Evolutionary conservation across 2,888 invertebrate species (phyloP).

Genomic region (Hirtodrosophila histrioides): DNA sequence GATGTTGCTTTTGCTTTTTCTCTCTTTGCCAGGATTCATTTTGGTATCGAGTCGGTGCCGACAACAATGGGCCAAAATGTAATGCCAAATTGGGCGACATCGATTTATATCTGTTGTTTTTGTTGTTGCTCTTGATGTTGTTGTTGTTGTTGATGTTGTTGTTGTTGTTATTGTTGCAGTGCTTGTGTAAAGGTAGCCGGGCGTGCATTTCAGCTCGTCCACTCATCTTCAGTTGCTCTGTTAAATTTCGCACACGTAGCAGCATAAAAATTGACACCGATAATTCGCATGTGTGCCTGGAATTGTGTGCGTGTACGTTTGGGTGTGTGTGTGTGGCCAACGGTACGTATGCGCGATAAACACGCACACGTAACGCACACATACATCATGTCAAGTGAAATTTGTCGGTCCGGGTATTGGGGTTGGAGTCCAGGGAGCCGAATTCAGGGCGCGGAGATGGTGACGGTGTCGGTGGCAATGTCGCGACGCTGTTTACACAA

Average conservation of each 20-base stretch:
- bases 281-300: conserved; percentile 59
- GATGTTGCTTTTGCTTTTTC: conserved; percentile 24
- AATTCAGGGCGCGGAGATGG: neutral
- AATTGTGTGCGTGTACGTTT: conserved; percentile 8
- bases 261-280: conserved; percentile 81
- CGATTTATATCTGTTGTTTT: conserved; percentile 50
- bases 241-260: conserved; percentile 79
- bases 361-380: conserved; percentile 66
- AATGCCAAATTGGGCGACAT: conserved; percentile 76
- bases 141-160: conserved; percentile 12
- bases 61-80: conserved; percentile 69
- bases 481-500: conserved; percentile 78
- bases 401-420: conserved; percentile 52
- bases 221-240: conserved; percentile 73
- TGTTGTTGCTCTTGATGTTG: conserved; percentile 10
- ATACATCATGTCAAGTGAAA: conserved; percentile 66
- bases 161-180: conserved; percentile 28
- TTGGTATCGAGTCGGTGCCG: conserved; percentile 65
- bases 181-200: conserved; percentile 60
- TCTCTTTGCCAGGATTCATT: conserved; percentile 54
- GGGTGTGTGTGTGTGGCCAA: conserved; percentile 27
- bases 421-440: neutral
- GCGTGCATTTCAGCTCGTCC: conserved; percentile 35
- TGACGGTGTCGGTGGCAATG: conserved; percentile 41
- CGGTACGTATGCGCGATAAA: conserved; percentile 72